Percentiles rank a stretch among this genome's conserved stretches.
phyloP scores from a whole-genome alignment of 2,113 vertebrate genomes.

The Nipponia nippon region DNA sequence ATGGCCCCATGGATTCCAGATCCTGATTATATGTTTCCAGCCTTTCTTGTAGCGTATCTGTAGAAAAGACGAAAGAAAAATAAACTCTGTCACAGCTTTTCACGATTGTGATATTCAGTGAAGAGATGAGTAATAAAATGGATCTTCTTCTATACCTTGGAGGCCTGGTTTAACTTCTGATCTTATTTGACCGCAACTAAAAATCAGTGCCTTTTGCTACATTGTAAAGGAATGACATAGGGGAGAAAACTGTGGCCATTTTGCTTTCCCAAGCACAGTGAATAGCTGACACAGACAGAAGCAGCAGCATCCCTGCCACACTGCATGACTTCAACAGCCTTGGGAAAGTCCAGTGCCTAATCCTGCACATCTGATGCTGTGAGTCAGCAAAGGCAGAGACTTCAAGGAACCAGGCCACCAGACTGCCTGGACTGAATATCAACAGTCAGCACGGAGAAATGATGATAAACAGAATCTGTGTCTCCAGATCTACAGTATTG shows the following conservation, averaged over 20 bases:
- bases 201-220: background rate
- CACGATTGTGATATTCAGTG: background rate
- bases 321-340: background rate
- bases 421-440: background rate
- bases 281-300: background rate
- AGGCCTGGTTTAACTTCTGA: constrained; percentile 46
- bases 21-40: constrained; percentile 64
- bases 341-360: background rate
- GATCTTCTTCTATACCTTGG: background rate
- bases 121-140: background rate
- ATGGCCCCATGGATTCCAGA: constrained; percentile 77
- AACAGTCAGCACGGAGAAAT: background rate
- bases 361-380: background rate
- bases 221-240: background rate
- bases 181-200: constrained; percentile 33
- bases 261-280: background rate
- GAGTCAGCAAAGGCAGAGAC: background rate
- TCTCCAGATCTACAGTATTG: background rate
- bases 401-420: background rate
- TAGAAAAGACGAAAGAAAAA: constrained; percentile 6
- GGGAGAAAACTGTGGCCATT: background rate
- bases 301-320: background rate
- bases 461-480: background rate
- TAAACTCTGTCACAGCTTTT: background rate
- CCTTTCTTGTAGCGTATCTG: constrained; percentile 60